Evolutionary conservation across 2,888 invertebrate genomes (phyloP), one percentile per base, ranked within the genome.

Genomic region (Meta bourneti): DNA sequence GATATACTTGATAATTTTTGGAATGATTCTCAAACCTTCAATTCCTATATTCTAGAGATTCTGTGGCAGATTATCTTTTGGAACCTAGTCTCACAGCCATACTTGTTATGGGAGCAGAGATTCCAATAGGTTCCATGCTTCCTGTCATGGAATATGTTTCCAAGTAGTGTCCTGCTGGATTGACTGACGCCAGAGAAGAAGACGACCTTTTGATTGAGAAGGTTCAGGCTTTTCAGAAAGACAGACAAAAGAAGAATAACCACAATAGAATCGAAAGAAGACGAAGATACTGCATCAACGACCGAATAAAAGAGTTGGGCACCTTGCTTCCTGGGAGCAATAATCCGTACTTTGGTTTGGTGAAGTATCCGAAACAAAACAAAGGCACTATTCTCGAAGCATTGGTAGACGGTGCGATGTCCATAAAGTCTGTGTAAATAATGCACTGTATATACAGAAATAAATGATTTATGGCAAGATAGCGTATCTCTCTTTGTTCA

Each of bases 331-430:
- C 99, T 13, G 98, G 98, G 95, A 97, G 97, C 93, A 97, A 97
- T 95, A 98, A 98, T 94, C 98, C 98, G 94, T 96, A 98, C 95
- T 98, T 97, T 95, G 98, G 98, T 94, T 97, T 98, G 80, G 97
- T 98, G 6, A 96, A 98, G 54, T 98, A 98, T 95, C 97, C 98
- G 74, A 96, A 98, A 54, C 98, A 98, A 16, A 98, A 98, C 95
- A 98, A 98, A 95, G 99, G 99, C 16, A 98, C 99, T 1, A 99
- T 99, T 93, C 96, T 99, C n/a, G 99, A 98, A 95, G 99, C 99
- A 70, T 98, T 98, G 11, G 99, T 99, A 87, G 99, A 99, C 95
- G 99, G 99, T 95, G 98, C 99, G 94, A 34, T 34, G 34, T 34
- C 34, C 34, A 34, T 34, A 34, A 2, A 34, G 34, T 34, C 34